phyloP scores from a whole-genome alignment of 2,113 vertebrate species.

The Syngnathoides biaculeatus region DNA sequence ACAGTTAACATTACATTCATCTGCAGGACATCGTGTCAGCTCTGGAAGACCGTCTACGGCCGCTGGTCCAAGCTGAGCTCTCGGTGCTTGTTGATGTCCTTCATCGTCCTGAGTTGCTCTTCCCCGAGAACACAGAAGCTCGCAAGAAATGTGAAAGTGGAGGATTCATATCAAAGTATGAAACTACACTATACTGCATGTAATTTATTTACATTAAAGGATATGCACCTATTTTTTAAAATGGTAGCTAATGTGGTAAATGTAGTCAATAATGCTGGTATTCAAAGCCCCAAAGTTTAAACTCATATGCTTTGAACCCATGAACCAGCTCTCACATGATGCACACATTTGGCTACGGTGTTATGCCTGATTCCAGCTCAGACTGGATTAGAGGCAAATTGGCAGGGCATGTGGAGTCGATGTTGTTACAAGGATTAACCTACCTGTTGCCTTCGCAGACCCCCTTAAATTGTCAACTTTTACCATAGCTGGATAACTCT shows the following conservation, averaged over 20 bases:
- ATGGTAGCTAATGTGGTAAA: not conserved
- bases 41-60: conserved; percentile 89
- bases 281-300: not conserved
- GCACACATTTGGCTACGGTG: not conserved
- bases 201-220: not conserved
- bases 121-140: conserved; percentile 95
- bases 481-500: not conserved
- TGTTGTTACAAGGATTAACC: conserved; percentile 4
- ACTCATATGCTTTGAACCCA: not conserved
- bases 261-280: not conserved
- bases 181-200: not conserved
- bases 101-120: conserved; percentile 93
- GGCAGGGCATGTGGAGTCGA: not conserved
- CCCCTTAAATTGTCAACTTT: conserved; percentile 3
- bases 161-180: conserved; percentile 97
- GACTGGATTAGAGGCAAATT: conserved; percentile 9
- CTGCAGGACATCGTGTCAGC: conserved; percentile 93
- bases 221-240: not conserved
- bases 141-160: conserved; percentile 95
- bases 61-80: conserved; percentile 92
- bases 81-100: conserved; percentile 97
- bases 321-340: not conserved
- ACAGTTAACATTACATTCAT: not conserved
- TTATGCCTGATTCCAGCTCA: not conserved
- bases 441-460: not conserved